Evolutionary conservation across 2,113 vertebrate genomes (phyloP).

Genomic region (Pycnonotus jocosus): DNA sequence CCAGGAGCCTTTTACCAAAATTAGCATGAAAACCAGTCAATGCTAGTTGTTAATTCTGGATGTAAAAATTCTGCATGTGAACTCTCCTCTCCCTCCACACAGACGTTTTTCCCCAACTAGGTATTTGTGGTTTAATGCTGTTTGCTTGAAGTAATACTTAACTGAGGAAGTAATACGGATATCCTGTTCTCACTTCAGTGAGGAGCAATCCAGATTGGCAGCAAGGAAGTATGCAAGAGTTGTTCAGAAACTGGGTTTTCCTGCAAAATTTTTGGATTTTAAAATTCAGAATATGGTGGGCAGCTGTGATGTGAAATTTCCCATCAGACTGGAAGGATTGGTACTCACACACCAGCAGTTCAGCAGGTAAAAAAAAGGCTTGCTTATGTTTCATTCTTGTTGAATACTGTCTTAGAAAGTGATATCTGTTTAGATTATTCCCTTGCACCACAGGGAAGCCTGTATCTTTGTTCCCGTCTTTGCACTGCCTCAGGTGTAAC

Average conservation of each 20-base stretch:
- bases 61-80: not conserved
- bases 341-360: constrained; percentile 98
- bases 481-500: not conserved
- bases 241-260: constrained; percentile 96
- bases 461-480: not conserved
- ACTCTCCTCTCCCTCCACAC: not conserved
- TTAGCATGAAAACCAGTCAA: not conserved
- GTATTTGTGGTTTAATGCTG: not conserved
- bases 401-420: not conserved
- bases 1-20: not conserved
- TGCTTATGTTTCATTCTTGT: not conserved
- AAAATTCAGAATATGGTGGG: constrained; percentile 99
- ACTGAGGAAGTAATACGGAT: not conserved
- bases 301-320: constrained; percentile 98
- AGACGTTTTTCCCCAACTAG: not conserved
- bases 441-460: not conserved
- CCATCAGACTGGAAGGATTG: constrained; percentile 92
- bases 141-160: not conserved
- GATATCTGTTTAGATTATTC: not conserved
- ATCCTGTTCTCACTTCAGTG: constrained; percentile 70
- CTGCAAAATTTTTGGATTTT: constrained; percentile 97
- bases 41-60: not conserved
- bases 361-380: constrained; percentile 82
- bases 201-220: constrained; percentile 94
- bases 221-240: constrained; percentile 97